Base-by-base conservation (phyloP, 2,113 vertebrate genomes). In the Noturus placidus region DNA sequence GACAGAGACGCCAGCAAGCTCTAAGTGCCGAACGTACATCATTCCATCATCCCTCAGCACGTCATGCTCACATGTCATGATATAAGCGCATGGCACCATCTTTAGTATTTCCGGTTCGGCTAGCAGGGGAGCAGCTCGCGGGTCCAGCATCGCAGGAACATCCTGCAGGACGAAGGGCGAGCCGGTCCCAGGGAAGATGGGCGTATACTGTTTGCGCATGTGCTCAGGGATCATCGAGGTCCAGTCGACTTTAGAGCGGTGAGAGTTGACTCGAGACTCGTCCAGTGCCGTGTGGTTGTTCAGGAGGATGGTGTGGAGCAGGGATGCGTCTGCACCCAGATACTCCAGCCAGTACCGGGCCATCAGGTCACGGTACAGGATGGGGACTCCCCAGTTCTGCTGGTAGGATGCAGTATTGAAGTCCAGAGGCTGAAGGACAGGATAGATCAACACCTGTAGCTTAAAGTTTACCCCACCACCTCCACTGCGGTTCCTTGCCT, bases 281-380 rank as follows among this genome's bases (percentile, higher is more conserved):
- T 97, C 95, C 2, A 96, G 93, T 0, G 97, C 94, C 0, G 96
- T 98, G 94, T 99, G 97, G 85, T 97, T 97, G 94, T 99, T 99
- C 7, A 93, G 88, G 0, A 96, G 59, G 89, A 97, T 84, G 0
- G 96, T 93, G 4, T 94, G 90, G 27, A 93, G 87, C 74, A 98
- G 91, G 57, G 94, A 93, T 0, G 93, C 90, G 86, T 95, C 94
- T 0, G 92, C 96, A 5, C 94, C 94, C 27, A 99, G 91, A 88
- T 99, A 99, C 83, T 97, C 95, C 38, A 99, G 89, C 98, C 98
- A 99, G 70, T 96, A 98, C 42, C 92, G 93, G 4, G 96, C 90
- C 97, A 98, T 97, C 88, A 95, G 67, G 0, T 84, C 76, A 4
- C 95, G 95, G 8, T 95, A 93, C 0, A 97, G 92, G 89, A 97